Conservation (phyloP, 2,113 vertebrate genomes). For the Chloropsis hardwickii region DNA sequence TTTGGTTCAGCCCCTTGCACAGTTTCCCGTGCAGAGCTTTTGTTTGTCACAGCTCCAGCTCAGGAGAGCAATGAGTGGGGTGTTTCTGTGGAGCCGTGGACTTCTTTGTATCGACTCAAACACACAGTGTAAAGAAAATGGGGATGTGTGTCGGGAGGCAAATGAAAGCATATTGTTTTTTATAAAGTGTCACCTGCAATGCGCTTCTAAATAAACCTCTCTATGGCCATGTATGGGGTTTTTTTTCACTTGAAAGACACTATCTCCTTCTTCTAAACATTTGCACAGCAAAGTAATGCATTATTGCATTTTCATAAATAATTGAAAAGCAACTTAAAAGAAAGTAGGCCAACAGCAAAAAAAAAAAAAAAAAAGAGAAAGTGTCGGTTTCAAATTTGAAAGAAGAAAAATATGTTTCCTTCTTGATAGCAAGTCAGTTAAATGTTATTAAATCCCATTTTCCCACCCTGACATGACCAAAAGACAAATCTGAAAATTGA, state of each 20-base stretch:
- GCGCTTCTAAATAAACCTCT: neutral
- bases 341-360: slow-evolving; percentile 68
- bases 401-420: slow-evolving; percentile 59
- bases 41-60: neutral
- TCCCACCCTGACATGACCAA: slow-evolving; percentile 34
- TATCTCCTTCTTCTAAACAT: slow-evolving; percentile 68
- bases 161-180: slow-evolving; percentile 16
- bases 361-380: slow-evolving; percentile 14
- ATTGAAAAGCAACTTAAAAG: slow-evolving; percentile 76
- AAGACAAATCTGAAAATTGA: slow-evolving; percentile 36
- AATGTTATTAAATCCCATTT: slow-evolving; percentile 59
- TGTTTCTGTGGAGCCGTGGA: slow-evolving; percentile 18
- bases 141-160: neutral
- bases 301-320: slow-evolving; percentile 77
- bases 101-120: neutral
- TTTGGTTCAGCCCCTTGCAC: neutral
- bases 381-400: slow-evolving; percentile 56
- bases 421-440: slow-evolving; percentile 69
- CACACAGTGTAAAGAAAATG: slow-evolving; percentile 1
- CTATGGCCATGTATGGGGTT: neutral
- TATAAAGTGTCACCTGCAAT: slow-evolving; percentile 18
- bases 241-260: slow-evolving; percentile 56
- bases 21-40: neutral
- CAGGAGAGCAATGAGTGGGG: neutral
- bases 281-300: slow-evolving; percentile 70